Percentiles rank a stretch among this genome's conserved stretches.
Evolutionary conservation across 35 echinoderm and acorn worm genomes (phyloP).

Genomic region (Stichopus chloronotus): DNA sequence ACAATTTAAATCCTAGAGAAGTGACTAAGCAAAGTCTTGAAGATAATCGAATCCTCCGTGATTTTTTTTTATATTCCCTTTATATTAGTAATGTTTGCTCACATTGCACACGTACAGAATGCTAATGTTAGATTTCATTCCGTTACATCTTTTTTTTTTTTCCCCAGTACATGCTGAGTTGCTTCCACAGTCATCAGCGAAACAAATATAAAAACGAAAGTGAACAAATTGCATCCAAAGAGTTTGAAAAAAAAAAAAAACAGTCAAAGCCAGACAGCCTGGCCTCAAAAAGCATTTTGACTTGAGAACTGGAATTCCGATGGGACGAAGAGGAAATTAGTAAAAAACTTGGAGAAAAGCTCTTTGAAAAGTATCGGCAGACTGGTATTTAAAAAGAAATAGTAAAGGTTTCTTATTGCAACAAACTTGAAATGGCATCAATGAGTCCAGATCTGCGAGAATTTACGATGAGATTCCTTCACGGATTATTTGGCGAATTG

Average conservation of each 20-base stretch:
- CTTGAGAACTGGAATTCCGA: background rate
- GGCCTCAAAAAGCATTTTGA: background rate
- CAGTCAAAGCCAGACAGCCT: background rate
- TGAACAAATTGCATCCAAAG: background rate
- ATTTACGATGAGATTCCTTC: background rate
- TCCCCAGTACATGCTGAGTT: conserved; percentile 11
- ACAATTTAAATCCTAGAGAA: background rate
- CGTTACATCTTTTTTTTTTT: background rate
- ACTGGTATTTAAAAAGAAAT: conserved; percentile 11
- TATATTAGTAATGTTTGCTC: conserved; percentile 28
- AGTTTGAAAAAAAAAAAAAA: background rate
- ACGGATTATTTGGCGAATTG: background rate
- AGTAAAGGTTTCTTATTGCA: background rate
- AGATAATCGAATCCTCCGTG: conserved; percentile 19
- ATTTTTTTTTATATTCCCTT: background rate
- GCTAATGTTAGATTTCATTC: background rate
- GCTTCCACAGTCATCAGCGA: background rate
- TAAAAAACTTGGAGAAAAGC: background rate
- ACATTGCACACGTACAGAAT: background rate
- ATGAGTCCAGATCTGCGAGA: background rate
- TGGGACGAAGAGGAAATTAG: background rate
- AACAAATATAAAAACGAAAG: background rate
- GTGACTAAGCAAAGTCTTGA: background rate
- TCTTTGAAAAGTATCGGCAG: background rate
- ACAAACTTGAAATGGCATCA: background rate